Evolutionary conservation across 2,888 invertebrate genomes (phyloP), one percentile per base, ranked within the genome.

Genomic region (Oscheius sp.): DNA sequence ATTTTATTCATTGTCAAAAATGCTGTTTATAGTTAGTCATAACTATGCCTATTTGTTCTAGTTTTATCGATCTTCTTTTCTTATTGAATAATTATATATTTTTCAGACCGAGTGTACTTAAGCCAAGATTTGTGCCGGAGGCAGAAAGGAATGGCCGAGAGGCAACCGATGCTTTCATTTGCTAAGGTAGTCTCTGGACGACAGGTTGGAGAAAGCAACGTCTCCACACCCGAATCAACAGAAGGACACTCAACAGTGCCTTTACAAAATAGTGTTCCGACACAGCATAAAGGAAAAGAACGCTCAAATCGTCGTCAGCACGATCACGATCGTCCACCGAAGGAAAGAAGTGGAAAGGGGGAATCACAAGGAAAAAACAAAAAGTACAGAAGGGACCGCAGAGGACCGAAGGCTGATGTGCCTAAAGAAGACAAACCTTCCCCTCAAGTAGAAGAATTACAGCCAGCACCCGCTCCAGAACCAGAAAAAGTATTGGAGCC

Each of bases 161-260:
- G 72, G 80, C 80, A 78, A 68, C 78, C 75, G 47, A 77, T 77
- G 76, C 77, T 80, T 63, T 80, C 80, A 51, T 80, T 80, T 66
- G 80, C 80, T 57, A 78, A 75, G 59, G 72, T 80, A 63, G 80
- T 80, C 26, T 80, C 80, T 56, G 80, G 80, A 33, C 68, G 70
- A 56, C 44, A 66, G 20, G 51, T 50, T 26, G 72, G 63, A 17
- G 61, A 63, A 22, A 20, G 41, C 20, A 14, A 4, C 20, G 5
- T 41, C 20, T 33, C 33, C n/a, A 22, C 57, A 3, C 20, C 17
- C 17, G 49, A 62, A 5, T 49, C 28, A 51, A 20, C 33, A 12
- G 38, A 50, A 56, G 49, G 28, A 28, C 33, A 36, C 38, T 17
- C 65, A 32, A 30, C 64, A 17, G 41, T 30, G 17, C 9, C 45